phyloP scores from a whole-genome alignment of 2,888 invertebrate species.

The Acrocera orbiculus region DNA sequence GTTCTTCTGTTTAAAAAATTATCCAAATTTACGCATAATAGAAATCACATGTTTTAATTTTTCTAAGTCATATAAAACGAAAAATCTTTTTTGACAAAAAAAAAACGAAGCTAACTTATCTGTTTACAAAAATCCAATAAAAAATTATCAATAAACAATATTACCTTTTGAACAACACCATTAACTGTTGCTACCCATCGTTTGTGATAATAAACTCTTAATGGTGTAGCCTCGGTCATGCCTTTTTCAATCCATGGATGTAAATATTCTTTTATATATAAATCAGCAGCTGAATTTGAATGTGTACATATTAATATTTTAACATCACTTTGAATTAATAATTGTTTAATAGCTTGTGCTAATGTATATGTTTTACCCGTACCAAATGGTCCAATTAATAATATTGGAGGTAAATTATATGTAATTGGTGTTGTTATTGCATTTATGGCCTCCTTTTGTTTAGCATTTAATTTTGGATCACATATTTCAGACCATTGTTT shows the following conservation, averaged over 20 bases:
- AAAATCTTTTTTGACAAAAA: too few relatives aligned
- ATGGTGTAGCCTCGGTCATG: slow-evolving; percentile 45
- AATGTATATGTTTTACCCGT: slow-evolving; percentile 75
- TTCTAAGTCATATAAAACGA: too few relatives aligned
- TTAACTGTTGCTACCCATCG: slow-evolving; percentile 65
- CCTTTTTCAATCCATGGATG: slow-evolving; percentile 56
- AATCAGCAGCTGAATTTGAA: slow-evolving; percentile 72
- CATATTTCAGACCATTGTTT: slow-evolving; percentile 48
- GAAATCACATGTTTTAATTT: too few relatives aligned
- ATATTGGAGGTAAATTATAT: slow-evolving; percentile 47
- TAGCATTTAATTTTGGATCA: slow-evolving; percentile 49
- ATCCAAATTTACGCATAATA: too few relatives aligned
- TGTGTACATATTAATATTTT: slow-evolving; percentile 69
- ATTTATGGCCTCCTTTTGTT: slow-evolving; percentile 61
- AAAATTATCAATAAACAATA: too few relatives aligned
- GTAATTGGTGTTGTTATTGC: slow-evolving; percentile 51
- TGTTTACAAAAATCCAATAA: too few relatives aligned
- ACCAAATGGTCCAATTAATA: slow-evolving; percentile 67
- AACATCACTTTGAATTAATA: slow-evolving; percentile 43
- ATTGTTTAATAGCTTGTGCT: slow-evolving; percentile 53
- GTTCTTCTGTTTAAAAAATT: too few relatives aligned
- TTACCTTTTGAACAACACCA: slow-evolving; percentile 45
- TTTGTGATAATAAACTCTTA: slow-evolving; percentile 63
- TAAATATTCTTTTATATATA: slow-evolving; percentile 69
- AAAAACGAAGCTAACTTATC: too few relatives aligned